phyloP scores from a whole-genome alignment of 1,140 invertebrate genomes.

The Augochlora pura region DNA sequence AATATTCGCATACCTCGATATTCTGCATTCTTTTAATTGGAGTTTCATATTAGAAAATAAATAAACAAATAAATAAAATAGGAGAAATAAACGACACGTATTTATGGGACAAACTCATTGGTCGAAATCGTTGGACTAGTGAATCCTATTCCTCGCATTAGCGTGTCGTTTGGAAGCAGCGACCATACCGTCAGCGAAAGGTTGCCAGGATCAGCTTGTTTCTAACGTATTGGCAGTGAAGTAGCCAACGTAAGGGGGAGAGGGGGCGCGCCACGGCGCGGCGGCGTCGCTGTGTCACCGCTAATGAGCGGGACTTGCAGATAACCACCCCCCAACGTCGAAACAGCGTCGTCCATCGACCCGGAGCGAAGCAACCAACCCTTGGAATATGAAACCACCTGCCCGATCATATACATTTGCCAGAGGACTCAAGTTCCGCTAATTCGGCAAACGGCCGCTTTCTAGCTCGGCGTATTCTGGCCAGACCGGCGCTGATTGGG shows the following conservation, averaged over 20 bases:
- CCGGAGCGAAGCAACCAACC: constrained; percentile 25
- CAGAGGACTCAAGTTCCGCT: constrained; percentile 41
- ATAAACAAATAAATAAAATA: no score
- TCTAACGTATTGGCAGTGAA: constrained; percentile 8
- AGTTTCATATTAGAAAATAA: no score
- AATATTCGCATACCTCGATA: no score
- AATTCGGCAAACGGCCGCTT: constrained; percentile 36
- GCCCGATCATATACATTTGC: constrained; percentile 34
- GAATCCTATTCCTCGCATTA: no score
- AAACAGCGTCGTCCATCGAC: constrained; percentile 23
- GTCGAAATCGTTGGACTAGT: no score
- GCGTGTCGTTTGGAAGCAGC: no score
- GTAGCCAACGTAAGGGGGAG: neutral
- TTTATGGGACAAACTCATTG: no score
- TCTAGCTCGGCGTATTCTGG: constrained; percentile 2
- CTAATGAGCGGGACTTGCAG: constrained; percentile 56
- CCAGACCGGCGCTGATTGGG: constrained; percentile 8
- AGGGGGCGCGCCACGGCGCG: neutral
- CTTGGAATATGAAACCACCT: constrained; percentile 14
- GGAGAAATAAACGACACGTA: no score
- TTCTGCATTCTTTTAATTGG: no score
- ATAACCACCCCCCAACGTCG: constrained; percentile 20
- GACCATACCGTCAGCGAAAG: neutral
- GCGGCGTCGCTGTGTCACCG: constrained; percentile 26
- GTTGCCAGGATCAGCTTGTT: neutral